Percentiles rank a stretch among this genome's conserved stretches.
These are phyloP conservation scores for Miichthys miiuy DNA, from an alignment of 2,797 vertebrate genomes.

Conservation along the genomic window DNA sequence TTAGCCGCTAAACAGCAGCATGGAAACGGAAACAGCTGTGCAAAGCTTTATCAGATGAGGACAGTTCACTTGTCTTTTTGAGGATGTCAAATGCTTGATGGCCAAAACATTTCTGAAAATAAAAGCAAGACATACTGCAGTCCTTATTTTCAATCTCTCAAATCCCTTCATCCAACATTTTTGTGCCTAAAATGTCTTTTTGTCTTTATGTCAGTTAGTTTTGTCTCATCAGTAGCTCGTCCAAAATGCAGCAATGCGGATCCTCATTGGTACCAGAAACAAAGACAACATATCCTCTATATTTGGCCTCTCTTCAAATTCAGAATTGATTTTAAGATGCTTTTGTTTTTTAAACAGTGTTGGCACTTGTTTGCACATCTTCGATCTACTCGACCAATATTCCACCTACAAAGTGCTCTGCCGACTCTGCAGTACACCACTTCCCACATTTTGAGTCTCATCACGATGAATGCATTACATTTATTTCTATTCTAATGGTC, in stretches of 20 bases:
- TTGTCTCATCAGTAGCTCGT: not conserved
- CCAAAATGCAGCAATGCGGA: not conserved
- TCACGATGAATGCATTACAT: not conserved
- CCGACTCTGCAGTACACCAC: not conserved
- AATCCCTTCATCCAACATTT: not conserved
- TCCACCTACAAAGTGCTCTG: not conserved
- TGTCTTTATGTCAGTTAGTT: not conserved
- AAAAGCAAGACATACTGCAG: not conserved
- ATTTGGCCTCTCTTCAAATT: not conserved
- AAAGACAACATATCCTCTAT: not conserved
- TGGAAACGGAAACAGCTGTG: slow-evolving; percentile 22
- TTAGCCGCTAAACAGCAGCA: not conserved
- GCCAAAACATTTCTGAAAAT: not conserved
- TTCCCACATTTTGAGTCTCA: not conserved
- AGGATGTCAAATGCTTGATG: slow-evolving; percentile 13
- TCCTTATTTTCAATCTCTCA: not conserved
- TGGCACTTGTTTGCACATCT: not conserved
- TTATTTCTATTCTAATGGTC: not conserved
- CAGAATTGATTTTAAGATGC: not conserved
- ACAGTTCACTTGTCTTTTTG: slow-evolving; percentile 10
- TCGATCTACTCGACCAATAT: not conserved
- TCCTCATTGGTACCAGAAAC: not conserved
- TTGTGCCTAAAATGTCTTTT: not conserved
- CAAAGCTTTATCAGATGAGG: not conserved
- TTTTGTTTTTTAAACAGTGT: not conserved